phyloP scores from a whole-genome alignment of 1,140 invertebrate species.

The Hyles vespertilio region DNA sequence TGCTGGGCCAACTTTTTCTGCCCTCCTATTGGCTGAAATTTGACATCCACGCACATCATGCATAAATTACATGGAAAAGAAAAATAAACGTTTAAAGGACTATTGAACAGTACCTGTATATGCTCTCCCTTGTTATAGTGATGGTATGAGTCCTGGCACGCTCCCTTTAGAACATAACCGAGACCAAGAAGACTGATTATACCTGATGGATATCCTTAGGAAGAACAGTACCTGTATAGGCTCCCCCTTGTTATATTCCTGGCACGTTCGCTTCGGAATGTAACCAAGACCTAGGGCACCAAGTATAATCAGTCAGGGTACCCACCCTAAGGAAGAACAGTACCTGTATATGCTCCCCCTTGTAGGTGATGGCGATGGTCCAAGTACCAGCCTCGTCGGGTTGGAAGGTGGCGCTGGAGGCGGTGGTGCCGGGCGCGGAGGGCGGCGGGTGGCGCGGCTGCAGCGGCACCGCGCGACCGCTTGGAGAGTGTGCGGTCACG shows the following conservation, averaged over 20 bases:
- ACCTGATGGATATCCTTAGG: no score
- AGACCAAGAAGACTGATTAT: no score
- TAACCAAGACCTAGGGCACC: no score
- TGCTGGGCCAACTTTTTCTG: no score
- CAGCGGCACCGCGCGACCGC: conserved; percentile 78
- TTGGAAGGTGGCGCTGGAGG: conserved; percentile 92
- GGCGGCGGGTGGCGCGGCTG: conserved; percentile 57
- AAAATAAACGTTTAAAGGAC: no score
- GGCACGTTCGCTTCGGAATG: no score
- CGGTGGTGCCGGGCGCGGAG: conserved; percentile 61
- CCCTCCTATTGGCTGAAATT: no score
- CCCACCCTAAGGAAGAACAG: not conserved
- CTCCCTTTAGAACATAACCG: no score
- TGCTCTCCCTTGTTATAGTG: conserved; percentile 88
- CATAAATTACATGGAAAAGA: no score
- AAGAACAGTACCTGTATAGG: conserved; percentile 91
- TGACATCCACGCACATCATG: no score
- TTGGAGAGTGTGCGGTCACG: conserved; percentile 92
- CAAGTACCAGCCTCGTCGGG: conserved; percentile 98
- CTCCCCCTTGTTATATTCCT: conserved; percentile 90
- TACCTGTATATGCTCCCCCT: conserved; percentile 93
- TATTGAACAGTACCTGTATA: conserved; percentile 80
- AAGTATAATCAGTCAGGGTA: no score
- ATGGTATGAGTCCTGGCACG: no score
- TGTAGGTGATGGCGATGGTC: conserved; percentile 96